phyloP scores from a whole-genome alignment of 2,113 vertebrate genomes.

The Phoenicopterus ruber region DNA sequence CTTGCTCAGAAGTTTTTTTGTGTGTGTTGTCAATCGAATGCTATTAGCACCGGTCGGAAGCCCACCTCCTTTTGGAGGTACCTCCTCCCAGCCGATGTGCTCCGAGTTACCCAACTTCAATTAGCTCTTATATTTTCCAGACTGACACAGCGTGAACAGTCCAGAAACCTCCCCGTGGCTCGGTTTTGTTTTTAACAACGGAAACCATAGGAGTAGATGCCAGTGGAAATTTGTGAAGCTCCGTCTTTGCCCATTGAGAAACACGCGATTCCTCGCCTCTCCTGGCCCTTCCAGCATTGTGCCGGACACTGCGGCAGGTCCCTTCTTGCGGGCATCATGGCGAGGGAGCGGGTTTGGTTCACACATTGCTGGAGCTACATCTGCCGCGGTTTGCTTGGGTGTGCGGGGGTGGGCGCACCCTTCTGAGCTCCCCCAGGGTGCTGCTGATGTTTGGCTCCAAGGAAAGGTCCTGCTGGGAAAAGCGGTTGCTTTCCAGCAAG shows the following conservation, averaged over 20 bases:
- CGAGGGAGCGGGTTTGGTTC: background rate
- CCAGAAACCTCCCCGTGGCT: background rate
- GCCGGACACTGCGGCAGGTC: rapidly evolving
- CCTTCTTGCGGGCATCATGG: rapidly evolving
- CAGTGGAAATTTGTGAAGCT: background rate
- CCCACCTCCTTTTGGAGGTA: background rate
- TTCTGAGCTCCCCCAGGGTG: background rate
- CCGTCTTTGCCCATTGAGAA: background rate
- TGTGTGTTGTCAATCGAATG: background rate
- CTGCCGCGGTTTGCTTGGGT: background rate
- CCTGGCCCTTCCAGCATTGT: background rate
- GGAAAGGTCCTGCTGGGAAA: background rate
- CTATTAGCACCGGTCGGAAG: background rate
- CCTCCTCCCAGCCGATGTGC: background rate
- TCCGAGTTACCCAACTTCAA: background rate
- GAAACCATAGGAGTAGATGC: background rate
- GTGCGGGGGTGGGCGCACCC: background rate
- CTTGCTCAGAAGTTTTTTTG: background rate
- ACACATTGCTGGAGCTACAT: background rate
- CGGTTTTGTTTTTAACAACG: background rate
- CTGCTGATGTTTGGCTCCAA: background rate
- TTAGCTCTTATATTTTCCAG: background rate
- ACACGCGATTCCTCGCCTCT: background rate
- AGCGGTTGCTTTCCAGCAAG: background rate
- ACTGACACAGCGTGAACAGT: background rate